Conservation (phyloP, 2,797 vertebrate species). For the Coregonus suidteri region DNA sequence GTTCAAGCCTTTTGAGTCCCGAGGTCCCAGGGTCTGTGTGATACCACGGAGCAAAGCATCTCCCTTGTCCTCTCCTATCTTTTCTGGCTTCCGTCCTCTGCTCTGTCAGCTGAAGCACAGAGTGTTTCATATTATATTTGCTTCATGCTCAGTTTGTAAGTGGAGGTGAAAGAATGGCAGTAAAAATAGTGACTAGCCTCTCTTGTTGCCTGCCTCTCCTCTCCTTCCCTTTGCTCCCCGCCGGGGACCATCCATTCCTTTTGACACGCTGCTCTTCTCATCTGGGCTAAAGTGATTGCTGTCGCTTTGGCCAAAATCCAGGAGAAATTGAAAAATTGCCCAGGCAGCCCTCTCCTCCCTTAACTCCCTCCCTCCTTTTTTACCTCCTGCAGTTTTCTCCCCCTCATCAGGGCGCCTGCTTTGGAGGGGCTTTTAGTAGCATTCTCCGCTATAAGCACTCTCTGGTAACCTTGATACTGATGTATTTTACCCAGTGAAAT, state of each 20-base stretch:
- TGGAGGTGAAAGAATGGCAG: conserved; percentile 69
- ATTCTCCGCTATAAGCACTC: conserved; percentile 19
- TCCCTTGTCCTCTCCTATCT: conserved; percentile 2
- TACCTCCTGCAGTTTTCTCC: conserved; percentile 8
- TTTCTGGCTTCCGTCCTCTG: conserved; percentile 16
- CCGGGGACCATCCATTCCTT: conserved; percentile 68
- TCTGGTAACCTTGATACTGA: conserved; percentile 55
- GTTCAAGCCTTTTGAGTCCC: conserved; percentile 11
- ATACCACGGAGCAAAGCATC: conserved; percentile 40
- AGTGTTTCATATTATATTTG: conserved; percentile 69
- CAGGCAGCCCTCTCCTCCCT: background rate
- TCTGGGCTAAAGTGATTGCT: conserved; percentile 71
- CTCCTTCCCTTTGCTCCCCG: conserved; percentile 26
- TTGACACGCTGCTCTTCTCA: conserved; percentile 74
- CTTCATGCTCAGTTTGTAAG: conserved; percentile 60
- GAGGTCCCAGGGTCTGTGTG: too few species aligned
- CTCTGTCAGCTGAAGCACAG: conserved; percentile 41
- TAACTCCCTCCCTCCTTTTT: background rate
- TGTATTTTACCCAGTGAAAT: conserved; percentile 35
- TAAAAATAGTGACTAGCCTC: conserved; percentile 71
- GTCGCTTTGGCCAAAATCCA: conserved; percentile 68
- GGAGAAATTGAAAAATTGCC: conserved; percentile 69
- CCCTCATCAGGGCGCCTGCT: conserved; percentile 28
- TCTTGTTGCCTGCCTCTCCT: conserved; percentile 33
- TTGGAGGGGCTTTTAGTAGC: conserved; percentile 40